These are phyloP conservation scores for Drosophila peninsularis DNA, from an alignment of 2,888 invertebrate genomes.

Conservation along the genomic window DNA sequence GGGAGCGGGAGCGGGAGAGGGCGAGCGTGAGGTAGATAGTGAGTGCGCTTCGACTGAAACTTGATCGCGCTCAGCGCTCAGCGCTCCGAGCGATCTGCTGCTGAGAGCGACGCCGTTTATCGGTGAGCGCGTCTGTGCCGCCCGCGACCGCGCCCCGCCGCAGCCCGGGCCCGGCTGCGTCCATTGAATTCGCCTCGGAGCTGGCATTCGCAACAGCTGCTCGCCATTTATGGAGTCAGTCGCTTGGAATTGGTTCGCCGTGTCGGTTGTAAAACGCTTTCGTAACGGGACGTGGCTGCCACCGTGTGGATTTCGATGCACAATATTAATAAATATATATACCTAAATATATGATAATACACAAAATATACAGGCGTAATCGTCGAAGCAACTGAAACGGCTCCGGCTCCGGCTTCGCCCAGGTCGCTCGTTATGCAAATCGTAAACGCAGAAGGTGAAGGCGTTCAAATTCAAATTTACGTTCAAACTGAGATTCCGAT, in stretches of 20 bases:
- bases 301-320: slow-evolving; percentile 7
- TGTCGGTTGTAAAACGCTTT: slow-evolving; percentile 60
- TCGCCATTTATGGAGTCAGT: slow-evolving; percentile 74
- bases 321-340: slow-evolving; percentile 28
- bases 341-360: slow-evolving; percentile 39
- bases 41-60: slow-evolving; percentile 38
- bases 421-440: slow-evolving; percentile 56
- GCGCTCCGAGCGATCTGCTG: not conserved
- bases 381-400: slow-evolving; percentile 18
- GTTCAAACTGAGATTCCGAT: slow-evolving; percentile 25
- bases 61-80: slow-evolving; percentile 46
- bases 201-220: slow-evolving; percentile 69
- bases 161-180: not conserved
- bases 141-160: not conserved
- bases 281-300: slow-evolving; percentile 39
- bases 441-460: slow-evolving; percentile 42
- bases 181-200: slow-evolving; percentile 35
- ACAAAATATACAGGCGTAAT: slow-evolving; percentile 24
- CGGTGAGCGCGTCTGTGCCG: slow-evolving; percentile 7
- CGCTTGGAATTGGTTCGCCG: slow-evolving; percentile 65
- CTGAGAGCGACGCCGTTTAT: slow-evolving; percentile 38
- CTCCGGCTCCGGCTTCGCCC: slow-evolving; percentile 28
- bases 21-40: slow-evolving; percentile 6
- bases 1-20: slow-evolving; percentile 1
- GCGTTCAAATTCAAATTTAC: slow-evolving; percentile 43